These are phyloP conservation scores for Trematomus loennbergii DNA, from an alignment of 2,113 vertebrate species.

Conservation along the genomic window DNA sequence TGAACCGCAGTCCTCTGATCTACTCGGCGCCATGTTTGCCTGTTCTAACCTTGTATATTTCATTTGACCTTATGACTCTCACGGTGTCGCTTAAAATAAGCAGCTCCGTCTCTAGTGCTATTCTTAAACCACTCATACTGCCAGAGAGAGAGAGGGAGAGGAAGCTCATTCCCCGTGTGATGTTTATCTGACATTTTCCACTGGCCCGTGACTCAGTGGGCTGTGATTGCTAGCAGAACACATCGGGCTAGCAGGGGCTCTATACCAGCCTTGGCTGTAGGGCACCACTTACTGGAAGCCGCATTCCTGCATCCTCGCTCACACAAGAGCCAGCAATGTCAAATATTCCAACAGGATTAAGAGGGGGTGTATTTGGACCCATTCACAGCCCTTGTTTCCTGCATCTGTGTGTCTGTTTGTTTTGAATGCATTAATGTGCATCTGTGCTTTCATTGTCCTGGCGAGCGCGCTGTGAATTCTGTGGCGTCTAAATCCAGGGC, in stretches of 20 bases:
- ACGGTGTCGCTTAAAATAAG: slow-evolving; percentile 77
- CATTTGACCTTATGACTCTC: slow-evolving; percentile 73
- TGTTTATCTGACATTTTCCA: slow-evolving; percentile 82
- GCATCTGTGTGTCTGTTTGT: slow-evolving; percentile 31
- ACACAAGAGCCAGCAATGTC: slow-evolving; percentile 41
- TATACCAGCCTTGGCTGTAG: slow-evolving; percentile 33
- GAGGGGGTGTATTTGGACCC: slow-evolving; percentile 19
- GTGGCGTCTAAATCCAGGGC: slow-evolving; percentile 25
- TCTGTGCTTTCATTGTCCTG: slow-evolving; percentile 37
- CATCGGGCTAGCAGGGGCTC: slow-evolving; percentile 51
- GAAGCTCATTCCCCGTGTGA: slow-evolving; percentile 73
- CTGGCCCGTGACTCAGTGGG: slow-evolving; percentile 68
- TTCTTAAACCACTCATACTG: slow-evolving; percentile 76
- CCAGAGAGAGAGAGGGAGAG: slow-evolving; percentile 35
- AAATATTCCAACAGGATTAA: slow-evolving; percentile 48
- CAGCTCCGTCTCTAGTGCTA: slow-evolving; percentile 68
- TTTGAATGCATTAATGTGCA: slow-evolving; percentile 35
- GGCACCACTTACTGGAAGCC: slow-evolving; percentile 64
- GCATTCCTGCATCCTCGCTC: slow-evolving; percentile 53
- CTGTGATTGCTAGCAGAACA: slow-evolving; percentile 72
- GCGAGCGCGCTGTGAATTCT: slow-evolving; percentile 1
- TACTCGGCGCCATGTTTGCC: slow-evolving; percentile 37
- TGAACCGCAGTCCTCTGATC: slow-evolving; percentile 45
- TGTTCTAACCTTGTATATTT: slow-evolving; percentile 57
- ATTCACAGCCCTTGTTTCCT: slow-evolving; percentile 30